Evolutionary conservation across 2,113 vertebrate genomes (phyloP).

Genomic region (Zapornia atra): DNA sequence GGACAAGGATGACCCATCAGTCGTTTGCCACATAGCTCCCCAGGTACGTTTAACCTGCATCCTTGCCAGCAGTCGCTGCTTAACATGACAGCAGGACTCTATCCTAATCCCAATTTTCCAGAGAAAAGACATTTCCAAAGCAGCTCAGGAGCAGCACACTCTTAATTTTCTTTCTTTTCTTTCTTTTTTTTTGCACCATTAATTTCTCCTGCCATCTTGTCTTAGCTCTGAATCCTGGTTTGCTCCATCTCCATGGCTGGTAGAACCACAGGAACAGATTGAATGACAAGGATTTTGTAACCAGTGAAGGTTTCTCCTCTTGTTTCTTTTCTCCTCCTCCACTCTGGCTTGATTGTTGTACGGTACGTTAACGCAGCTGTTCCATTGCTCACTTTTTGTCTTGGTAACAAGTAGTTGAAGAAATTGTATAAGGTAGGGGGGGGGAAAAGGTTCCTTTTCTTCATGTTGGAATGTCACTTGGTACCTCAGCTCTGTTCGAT

Average conservation of each 20-base stretch:
- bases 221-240: neutral
- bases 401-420: constrained; percentile 43
- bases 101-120: neutral
- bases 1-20: neutral
- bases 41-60: fast-evolving
- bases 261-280: neutral
- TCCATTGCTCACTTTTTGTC: constrained; percentile 40
- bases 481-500: constrained; percentile 69
- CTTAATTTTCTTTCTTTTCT: too few species aligned
- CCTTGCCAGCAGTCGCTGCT: neutral
- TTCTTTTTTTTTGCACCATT: neutral
- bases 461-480: constrained; percentile 55
- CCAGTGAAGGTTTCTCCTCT: constrained; percentile 8
- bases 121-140: neutral
- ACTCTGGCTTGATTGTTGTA: constrained; percentile 21
- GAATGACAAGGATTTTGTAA: neutral
- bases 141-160: neutral
- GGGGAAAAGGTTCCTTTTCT: constrained; percentile 45
- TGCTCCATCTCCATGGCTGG: neutral
- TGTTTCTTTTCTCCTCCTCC: constrained; percentile 44
- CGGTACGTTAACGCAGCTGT: neutral
- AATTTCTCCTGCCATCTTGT: fast-evolving
- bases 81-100: neutral
- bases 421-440: constrained; percentile 28
- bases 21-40: too few species aligned